Conservation (phyloP, 2,113 vertebrate genomes). For the Megaceryle torquata region DNA sequence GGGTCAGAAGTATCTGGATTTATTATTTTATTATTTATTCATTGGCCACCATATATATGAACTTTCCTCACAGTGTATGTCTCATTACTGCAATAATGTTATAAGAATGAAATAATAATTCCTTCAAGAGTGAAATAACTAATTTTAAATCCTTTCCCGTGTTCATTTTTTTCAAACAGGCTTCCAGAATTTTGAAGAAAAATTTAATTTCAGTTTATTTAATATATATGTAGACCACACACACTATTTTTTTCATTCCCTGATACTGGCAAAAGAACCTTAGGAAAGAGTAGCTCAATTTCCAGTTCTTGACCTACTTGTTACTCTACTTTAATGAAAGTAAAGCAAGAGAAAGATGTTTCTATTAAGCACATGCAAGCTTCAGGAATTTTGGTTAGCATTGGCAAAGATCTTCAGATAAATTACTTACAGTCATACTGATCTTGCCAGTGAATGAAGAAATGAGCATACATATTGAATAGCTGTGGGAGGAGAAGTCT, state of each 20-base stretch:
- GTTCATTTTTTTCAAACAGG: background rate
- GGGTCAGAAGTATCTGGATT: background rate
- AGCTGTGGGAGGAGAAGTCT: background rate
- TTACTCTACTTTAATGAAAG: constrained; percentile 26
- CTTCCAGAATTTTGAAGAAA: background rate
- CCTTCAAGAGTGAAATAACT: background rate
- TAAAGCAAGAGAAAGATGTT: background rate
- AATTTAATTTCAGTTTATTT: background rate
- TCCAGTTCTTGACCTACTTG: constrained; percentile 18
- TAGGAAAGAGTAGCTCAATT: constrained; percentile 12
- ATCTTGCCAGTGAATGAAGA: constrained; percentile 20
- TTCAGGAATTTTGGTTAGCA: background rate
- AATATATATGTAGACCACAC: background rate
- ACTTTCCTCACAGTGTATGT: background rate
- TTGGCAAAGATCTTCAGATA: background rate
- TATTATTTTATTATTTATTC: background rate
- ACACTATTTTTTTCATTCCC: background rate
- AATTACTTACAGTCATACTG: background rate
- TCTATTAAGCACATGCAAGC: background rate
- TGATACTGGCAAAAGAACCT: background rate
- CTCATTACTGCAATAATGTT: background rate
- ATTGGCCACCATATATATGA: background rate
- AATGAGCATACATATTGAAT: background rate
- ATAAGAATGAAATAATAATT: background rate
- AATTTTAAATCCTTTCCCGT: background rate